Evolutionary conservation across 2,113 vertebrate species (phyloP).

Genomic region (Epinephelus moara): DNA sequence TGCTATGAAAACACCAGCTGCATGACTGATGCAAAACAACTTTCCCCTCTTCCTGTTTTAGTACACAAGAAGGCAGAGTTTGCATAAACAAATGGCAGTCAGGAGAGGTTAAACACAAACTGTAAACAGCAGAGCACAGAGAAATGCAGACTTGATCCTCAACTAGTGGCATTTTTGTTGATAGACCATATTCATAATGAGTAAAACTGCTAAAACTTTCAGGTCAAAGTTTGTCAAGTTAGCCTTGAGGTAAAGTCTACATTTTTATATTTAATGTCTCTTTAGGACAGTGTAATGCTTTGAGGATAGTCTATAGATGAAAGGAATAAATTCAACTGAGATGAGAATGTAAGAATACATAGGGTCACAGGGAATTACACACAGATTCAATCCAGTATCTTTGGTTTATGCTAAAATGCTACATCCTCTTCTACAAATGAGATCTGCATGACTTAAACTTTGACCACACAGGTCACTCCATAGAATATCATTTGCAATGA

Average conservation of each 20-base stretch:
- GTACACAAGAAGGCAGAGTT: not conserved
- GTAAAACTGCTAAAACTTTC: not conserved
- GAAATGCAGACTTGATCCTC: not conserved
- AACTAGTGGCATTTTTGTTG: not conserved
- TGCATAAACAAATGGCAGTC: constrained; percentile 10
- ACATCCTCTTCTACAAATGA: constrained; percentile 44
- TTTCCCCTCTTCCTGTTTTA: constrained; percentile 1
- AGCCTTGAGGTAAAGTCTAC: not conserved
- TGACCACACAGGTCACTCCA: constrained; percentile 12
- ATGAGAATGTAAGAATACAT: not conserved
- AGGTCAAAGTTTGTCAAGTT: not conserved
- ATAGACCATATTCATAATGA: not conserved
- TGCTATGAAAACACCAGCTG: not conserved
- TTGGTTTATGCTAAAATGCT: constrained; percentile 27
- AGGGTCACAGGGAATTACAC: constrained; percentile 37
- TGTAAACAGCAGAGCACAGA: not conserved
- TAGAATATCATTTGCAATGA: constrained; percentile 9
- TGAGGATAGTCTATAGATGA: not conserved
- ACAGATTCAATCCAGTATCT: constrained; percentile 3
- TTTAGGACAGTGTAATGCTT: not conserved
- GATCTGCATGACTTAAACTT: constrained; percentile 26
- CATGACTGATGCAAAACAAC: constrained; percentile 30
- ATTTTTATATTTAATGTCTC: not conserved
- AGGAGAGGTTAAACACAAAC: not conserved
- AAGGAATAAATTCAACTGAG: not conserved